These are phyloP conservation scores for Paedocypris sp. DNA, from an alignment of 2,113 vertebrate species.

Conservation along the genomic window DNA sequence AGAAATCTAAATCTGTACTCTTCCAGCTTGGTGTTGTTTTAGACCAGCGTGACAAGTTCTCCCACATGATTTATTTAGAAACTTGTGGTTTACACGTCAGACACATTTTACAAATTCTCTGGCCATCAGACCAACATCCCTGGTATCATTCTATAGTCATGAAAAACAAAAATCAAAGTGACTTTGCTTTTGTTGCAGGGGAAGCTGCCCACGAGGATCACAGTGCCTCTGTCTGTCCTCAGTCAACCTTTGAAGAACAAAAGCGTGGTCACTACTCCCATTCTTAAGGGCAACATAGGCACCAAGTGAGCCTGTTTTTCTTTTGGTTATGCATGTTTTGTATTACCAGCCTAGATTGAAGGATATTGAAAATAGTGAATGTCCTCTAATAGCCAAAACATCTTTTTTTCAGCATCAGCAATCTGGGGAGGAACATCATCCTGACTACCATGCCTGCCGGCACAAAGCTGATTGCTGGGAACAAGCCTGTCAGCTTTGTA, in stretches of 20 bases:
- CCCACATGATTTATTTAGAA: too few relatives aligned
- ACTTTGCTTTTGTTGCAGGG: constrained; percentile 59
- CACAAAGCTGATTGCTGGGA: constrained; percentile 89
- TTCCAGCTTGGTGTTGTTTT: too few relatives aligned
- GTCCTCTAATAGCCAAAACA: not conserved
- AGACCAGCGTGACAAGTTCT: too few relatives aligned
- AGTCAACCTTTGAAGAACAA: constrained; percentile 94
- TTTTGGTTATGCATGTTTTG: too few relatives aligned
- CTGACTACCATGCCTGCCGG: constrained; percentile 95
- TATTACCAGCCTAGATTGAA: too few relatives aligned
- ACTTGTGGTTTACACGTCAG: too few relatives aligned
- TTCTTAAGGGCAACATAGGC: constrained; percentile 87
- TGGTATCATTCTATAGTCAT: too few relatives aligned
- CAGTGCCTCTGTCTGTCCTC: constrained; percentile 87
- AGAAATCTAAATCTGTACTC: too few relatives aligned
- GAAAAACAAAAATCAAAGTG: not conserved
- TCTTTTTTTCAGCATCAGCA: constrained; percentile 67
- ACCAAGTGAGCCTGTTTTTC: constrained; percentile 87
- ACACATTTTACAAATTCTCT: too few relatives aligned
- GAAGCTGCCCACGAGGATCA: constrained; percentile 85
- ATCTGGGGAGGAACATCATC: constrained; percentile 91
- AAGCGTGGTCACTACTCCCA: constrained; percentile 80
- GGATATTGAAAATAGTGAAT: too few relatives aligned
- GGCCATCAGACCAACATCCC: too few relatives aligned
- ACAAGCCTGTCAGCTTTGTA: constrained; percentile 95